Base-by-base conservation (phyloP, 2,888 invertebrate species). In the Drosophila nr. perissopoda region DNA sequence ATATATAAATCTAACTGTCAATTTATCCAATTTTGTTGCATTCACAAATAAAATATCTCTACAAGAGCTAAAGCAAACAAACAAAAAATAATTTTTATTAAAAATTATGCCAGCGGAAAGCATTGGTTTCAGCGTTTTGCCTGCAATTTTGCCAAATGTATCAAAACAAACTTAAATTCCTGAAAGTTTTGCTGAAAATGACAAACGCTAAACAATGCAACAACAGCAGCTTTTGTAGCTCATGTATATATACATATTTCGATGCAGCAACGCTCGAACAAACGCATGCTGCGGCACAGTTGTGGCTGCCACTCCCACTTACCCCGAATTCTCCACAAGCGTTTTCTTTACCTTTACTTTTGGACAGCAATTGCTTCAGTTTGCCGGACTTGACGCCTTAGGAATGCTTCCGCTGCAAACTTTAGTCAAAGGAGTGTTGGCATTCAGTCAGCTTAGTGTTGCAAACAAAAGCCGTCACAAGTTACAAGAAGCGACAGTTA, bases 391-490 rank as follows among this genome's bases (percentile, higher is more conserved):
- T 79, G 80, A 62, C 76, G 76, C 77, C 76, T 70, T 57, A 70
- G 60, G 76, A 66, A 66, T 53, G 71, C 59, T 53, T 63, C 76
- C 71, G 66, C 48, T 42, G 29, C 27, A 80, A 80, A 78, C 58
- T 78, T 78, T 71, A 75, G 34, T 60, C 48, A 21, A 40, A 40
- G 38, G 16, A 49, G 73, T 49, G 58, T 62, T 64, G 61, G 53
- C 62, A 77, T 59, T 67, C 63, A 58, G 72, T 76, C 77, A 61
- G 79, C 82, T 74, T 74, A 81, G 61, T 62, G 79, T 70, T 60
- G 76, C 72, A 71, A 79, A 76, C 77, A 76, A 76, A 71, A 68
- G 77, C 48, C 72, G 53, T 62, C 82, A 62, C 58, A 78, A 81
- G 64, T 70, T 81, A 53, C 79, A 82, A 60, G 61, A 64, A 64